Conservation (phyloP, 37 sponge, comb jelly and placozoan genomes). For the Tethya wilhelma region DNA sequence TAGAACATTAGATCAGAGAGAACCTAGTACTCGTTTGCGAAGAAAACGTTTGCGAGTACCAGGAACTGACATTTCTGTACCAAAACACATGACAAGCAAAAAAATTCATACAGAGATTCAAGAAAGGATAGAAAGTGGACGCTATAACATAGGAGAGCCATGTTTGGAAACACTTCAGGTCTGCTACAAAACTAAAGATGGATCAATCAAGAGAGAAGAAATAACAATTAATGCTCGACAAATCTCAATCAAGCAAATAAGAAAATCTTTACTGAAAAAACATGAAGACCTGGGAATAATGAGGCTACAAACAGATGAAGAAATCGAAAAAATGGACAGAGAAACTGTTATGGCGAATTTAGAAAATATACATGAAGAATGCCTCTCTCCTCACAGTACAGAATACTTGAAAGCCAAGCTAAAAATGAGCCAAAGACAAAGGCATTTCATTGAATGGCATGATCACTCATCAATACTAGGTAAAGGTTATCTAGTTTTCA, state of each 20-base stretch:
- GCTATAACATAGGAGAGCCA: constrained; percentile 16
- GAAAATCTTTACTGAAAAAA: constrained; percentile 22
- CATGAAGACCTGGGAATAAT: constrained; percentile 23
- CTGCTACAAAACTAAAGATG: constrained; percentile 7
- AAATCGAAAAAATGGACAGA: not conserved
- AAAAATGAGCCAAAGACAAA: not conserved
- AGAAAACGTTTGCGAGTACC: constrained; percentile 2
- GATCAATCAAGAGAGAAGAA: constrained; percentile 11
- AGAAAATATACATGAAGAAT: no score
- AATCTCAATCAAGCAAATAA: constrained; percentile 23
- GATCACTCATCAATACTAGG: constrained; percentile 31
- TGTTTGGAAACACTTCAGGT: no score
- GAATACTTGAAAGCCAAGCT: not conserved
- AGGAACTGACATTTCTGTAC: constrained; percentile 10
- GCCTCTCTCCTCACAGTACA: no score
- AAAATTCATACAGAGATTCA: constrained; percentile 4
- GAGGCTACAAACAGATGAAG: constrained; percentile 40
- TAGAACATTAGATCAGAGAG: constrained; percentile 3
- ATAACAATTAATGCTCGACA: constrained; percentile 30
- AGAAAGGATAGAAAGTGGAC: constrained; percentile 24
- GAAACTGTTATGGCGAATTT: not conserved
- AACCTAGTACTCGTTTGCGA: not conserved
- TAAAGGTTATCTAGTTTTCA: constrained; percentile 2
- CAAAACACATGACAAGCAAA: constrained; percentile 1
- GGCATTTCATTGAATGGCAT: not conserved